Conservation (phyloP, 2,113 vertebrate species). For the Xyrauchen texanus region DNA sequence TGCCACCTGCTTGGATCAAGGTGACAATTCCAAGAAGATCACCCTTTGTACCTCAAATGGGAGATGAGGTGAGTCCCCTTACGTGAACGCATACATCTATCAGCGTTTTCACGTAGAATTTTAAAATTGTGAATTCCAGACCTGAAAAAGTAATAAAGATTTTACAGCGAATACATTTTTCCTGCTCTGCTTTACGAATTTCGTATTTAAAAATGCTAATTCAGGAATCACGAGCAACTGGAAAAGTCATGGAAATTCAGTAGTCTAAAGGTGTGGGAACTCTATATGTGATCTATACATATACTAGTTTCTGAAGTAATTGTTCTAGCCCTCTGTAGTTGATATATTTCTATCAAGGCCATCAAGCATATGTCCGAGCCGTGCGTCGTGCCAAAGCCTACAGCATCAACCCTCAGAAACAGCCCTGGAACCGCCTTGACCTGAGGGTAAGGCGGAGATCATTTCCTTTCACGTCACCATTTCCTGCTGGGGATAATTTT, state of each 20-base stretch:
- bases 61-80: conserved; percentile 84
- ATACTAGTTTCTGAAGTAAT: neutral
- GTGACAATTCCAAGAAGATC: conserved; percentile 90
- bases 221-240: too few species aligned
- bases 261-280: too few species aligned
- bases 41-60: conserved; percentile 97
- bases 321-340: conserved; percentile 73
- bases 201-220: too few species aligned
- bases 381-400: conserved; percentile 93
- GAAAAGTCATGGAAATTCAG: too few species aligned
- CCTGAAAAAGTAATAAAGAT: too few species aligned
- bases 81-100: too few species aligned
- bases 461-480: too few species aligned
- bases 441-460: conserved; percentile 83
- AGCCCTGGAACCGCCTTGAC: conserved; percentile 97
- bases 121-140: too few species aligned
- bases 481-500: neutral
- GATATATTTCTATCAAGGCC: conserved; percentile 96
- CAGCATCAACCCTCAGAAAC: conserved; percentile 93
- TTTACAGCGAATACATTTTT: too few species aligned
- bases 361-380: conserved; percentile 94
- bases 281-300: too few species aligned
- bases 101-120: too few species aligned
- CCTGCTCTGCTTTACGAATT: too few species aligned
- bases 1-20: conserved; percentile 92